A percentile compares a stretch with the other conserved stretches of the same genome.
These are phyloP conservation scores for Drosophila subobscura DNA, from an alignment of 1,140 invertebrate genomes.

Conservation along the genomic window DNA sequence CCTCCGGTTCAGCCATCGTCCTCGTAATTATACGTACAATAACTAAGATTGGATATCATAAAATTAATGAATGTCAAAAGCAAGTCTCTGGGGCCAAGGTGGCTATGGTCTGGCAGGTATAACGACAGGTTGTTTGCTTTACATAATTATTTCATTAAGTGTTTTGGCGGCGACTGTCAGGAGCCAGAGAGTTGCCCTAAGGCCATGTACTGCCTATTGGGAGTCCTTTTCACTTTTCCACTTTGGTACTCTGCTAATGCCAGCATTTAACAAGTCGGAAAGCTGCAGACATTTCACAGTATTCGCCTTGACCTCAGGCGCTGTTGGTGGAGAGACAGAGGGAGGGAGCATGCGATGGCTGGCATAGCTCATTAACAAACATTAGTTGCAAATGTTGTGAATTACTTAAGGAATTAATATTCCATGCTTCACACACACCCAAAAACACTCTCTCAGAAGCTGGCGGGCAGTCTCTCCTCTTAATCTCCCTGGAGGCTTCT, in stretches of 20 bases:
- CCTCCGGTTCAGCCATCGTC: constrained; percentile 20
- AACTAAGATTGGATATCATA: constrained; percentile 57
- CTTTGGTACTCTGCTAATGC: constrained; percentile 70
- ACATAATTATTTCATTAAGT: constrained; percentile 80
- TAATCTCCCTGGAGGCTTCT: constrained; percentile 58
- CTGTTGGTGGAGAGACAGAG: constrained; percentile 9
- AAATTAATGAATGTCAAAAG: constrained; percentile 76
- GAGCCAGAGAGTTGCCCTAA: constrained; percentile 24
- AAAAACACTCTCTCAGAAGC: constrained; percentile 8
- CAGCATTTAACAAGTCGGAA: constrained; percentile 64
- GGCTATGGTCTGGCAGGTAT: constrained; percentile 29
- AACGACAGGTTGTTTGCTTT: constrained; percentile 64
- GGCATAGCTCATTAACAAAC: constrained; percentile 78
- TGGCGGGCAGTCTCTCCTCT: constrained; percentile 15
- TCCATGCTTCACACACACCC: constrained; percentile 67
- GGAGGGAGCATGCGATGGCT: background rate
- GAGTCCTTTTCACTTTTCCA: constrained; percentile 69
- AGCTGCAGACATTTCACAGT: constrained; percentile 50
- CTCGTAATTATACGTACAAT: constrained; percentile 38
- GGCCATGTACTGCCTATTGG: constrained; percentile 22
- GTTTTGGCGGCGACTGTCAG: constrained; percentile 38
- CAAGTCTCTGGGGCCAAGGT: constrained; percentile 47
- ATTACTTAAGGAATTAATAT: constrained; percentile 82
- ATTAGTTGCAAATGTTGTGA: constrained; percentile 82
- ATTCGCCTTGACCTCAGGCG: constrained; percentile 64